Conservation (phyloP, 2,888 invertebrate genomes). For the Tachina lurida region DNA sequence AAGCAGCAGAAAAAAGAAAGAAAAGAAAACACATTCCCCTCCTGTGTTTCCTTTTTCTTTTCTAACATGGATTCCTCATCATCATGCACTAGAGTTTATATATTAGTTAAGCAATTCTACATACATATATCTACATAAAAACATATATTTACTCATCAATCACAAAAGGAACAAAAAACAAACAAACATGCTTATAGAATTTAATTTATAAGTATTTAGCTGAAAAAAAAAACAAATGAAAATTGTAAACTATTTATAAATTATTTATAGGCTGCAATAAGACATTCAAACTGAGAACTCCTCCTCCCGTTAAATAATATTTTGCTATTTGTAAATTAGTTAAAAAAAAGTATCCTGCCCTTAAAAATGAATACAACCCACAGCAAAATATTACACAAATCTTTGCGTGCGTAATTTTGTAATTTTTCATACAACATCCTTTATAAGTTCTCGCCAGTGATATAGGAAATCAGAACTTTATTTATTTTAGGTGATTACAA, state of each 20-base stretch:
- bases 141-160: slow-evolving; percentile 48
- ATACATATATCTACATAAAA: slow-evolving; percentile 49
- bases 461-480: slow-evolving; percentile 53
- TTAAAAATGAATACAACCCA: slow-evolving; percentile 3
- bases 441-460: slow-evolving; percentile 51
- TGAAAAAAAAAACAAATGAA: slow-evolving; percentile 35
- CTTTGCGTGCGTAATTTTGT: slow-evolving; percentile 12
- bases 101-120: slow-evolving; percentile 61
- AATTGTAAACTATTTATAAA: slow-evolving; percentile 64
- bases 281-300: slow-evolving; percentile 61
- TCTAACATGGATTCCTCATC: slow-evolving; percentile 58
- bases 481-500: slow-evolving; percentile 24
- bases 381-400: slow-evolving; percentile 40
- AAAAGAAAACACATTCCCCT: slow-evolving; percentile 66
- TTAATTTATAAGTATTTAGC: slow-evolving; percentile 63
- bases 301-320: slow-evolving; percentile 39
- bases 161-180: slow-evolving; percentile 45
- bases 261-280: slow-evolving; percentile 68
- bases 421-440: slow-evolving; percentile 14
- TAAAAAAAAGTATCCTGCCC: slow-evolving; percentile 33
- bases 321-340: slow-evolving; percentile 70
- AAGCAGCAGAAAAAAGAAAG: slow-evolving; percentile 7
- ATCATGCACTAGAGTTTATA: slow-evolving; percentile 64
- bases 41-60: slow-evolving; percentile 62
- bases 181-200: slow-evolving; percentile 63